Evolutionary conservation across 1,140 invertebrate species (phyloP).

Genomic region (Cecropterus lyciades): DNA sequence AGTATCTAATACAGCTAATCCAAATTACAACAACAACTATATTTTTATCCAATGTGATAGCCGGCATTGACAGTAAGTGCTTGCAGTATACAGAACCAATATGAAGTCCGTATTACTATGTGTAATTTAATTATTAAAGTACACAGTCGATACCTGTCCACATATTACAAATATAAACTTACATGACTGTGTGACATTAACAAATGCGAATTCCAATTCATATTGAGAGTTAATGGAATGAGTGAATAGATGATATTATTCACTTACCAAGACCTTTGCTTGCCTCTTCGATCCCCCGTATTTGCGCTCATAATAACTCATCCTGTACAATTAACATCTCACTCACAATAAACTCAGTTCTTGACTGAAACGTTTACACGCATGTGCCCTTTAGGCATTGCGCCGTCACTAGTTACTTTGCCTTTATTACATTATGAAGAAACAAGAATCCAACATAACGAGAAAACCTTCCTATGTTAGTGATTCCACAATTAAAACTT

Average conservation of each 20-base stretch:
- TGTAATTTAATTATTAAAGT: too few relatives aligned
- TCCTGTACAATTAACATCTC: conserved; percentile 33
- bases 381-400: conserved; percentile 12
- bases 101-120: too few relatives aligned
- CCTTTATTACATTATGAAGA: conserved; percentile 19
- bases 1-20: too few relatives aligned
- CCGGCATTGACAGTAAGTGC: too few relatives aligned
- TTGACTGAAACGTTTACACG: conserved; percentile 22
- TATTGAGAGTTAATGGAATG: not conserved
- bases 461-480: not conserved
- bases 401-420: conserved; percentile 7
- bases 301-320: conserved; percentile 49
- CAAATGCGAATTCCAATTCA: not conserved
- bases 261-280: conserved; percentile 42
- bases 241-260: conserved; percentile 14
- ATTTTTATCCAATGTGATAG: too few relatives aligned
- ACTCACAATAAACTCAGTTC: conserved; percentile 27
- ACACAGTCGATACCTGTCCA: too few relatives aligned
- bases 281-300: conserved; percentile 43
- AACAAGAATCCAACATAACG: not conserved
- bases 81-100: too few relatives aligned
- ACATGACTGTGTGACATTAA: not conserved
- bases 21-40: too few relatives aligned
- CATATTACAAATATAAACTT: too few relatives aligned
- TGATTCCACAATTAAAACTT: not conserved